A percentile compares a stretch with the other conserved stretches of the same genome.
These are phyloP conservation scores for Drosophila lini DNA, from an alignment of 1,140 invertebrate genomes.

Conservation along the genomic window DNA sequence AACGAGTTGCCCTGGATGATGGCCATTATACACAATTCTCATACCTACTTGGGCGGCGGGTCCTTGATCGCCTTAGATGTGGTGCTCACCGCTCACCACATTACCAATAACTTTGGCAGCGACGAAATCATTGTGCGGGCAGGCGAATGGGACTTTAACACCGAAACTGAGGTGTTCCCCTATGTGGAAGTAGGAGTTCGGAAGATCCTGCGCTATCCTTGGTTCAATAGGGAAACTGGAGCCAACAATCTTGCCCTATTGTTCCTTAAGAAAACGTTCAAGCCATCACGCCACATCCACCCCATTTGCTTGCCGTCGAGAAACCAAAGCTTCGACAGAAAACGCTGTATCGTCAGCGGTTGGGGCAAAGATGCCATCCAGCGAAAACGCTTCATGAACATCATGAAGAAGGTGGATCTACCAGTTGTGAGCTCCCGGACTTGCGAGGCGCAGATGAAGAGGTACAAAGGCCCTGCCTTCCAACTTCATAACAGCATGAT, in stretches of 20 bases:
- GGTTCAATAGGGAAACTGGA: constrained; percentile 81
- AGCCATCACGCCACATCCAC: constrained; percentile 86
- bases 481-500: constrained; percentile 84
- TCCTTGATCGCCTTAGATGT: constrained; percentile 88
- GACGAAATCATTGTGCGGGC: constrained; percentile 87
- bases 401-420: constrained; percentile 87
- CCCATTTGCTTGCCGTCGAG: constrained; percentile 86
- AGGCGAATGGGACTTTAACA: constrained; percentile 90
- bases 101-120: constrained; percentile 59
- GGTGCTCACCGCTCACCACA: constrained; percentile 87
- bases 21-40: constrained; percentile 89
- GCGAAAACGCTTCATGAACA: constrained; percentile 86
- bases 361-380: constrained; percentile 92
- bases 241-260: constrained; percentile 87
- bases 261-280: constrained; percentile 85
- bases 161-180: constrained; percentile 86
- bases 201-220: constrained; percentile 85
- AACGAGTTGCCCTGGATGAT: constrained; percentile 95
- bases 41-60: constrained; percentile 87
- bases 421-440: constrained; percentile 82
- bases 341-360: constrained; percentile 90
- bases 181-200: constrained; percentile 86
- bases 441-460: constrained; percentile 84
- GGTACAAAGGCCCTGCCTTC: constrained; percentile 66
- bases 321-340: constrained; percentile 77